phyloP scores from a whole-genome alignment of 1,140 invertebrate species.

The Paraescarpia echinospica region DNA sequence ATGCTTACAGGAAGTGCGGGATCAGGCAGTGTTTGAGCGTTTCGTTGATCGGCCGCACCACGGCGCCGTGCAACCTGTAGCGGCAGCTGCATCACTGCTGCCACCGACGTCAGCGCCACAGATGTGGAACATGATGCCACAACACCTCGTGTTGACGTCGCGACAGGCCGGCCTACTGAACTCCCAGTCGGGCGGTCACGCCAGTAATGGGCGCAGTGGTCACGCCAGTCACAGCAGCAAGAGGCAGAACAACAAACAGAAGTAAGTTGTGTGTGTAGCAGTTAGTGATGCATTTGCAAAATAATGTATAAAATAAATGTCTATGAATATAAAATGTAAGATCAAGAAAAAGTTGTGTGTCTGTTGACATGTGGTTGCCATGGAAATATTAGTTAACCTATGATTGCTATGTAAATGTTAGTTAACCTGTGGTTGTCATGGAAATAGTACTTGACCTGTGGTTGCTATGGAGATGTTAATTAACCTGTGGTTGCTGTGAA shows the following conservation, averaged over 20 bases:
- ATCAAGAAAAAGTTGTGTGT: not conserved
- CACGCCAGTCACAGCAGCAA: slow-evolving; percentile 15
- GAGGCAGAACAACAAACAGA: slow-evolving; percentile 30
- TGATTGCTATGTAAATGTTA: no score
- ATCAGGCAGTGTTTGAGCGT: slow-evolving; percentile 5
- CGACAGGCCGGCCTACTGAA: slow-evolving; percentile 2
- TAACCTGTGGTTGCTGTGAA: no score
- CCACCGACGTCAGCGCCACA: slow-evolving; percentile 12
- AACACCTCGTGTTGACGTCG: slow-evolving; percentile 15
- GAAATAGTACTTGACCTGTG: no score
- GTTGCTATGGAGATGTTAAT: no score
- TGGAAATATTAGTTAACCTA: no score
- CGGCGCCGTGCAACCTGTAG: not conserved
- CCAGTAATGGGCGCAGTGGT: not conserved
- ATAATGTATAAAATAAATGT: not conserved
- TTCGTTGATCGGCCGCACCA: slow-evolving; percentile 7
- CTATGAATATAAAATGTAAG: not conserved
- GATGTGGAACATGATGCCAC: slow-evolving; percentile 27
- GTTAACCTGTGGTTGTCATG: no score
- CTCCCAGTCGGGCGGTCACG: not conserved
- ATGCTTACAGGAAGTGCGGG: not conserved
- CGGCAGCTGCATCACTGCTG: slow-evolving; percentile 2
- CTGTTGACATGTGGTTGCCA: no score
- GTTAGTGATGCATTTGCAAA: not conserved
- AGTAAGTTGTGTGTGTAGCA: slow-evolving; percentile 7